These are phyloP conservation scores for Sycophaga agraensis DNA, from an alignment of 1,140 invertebrate genomes.

Conservation along the genomic window DNA sequence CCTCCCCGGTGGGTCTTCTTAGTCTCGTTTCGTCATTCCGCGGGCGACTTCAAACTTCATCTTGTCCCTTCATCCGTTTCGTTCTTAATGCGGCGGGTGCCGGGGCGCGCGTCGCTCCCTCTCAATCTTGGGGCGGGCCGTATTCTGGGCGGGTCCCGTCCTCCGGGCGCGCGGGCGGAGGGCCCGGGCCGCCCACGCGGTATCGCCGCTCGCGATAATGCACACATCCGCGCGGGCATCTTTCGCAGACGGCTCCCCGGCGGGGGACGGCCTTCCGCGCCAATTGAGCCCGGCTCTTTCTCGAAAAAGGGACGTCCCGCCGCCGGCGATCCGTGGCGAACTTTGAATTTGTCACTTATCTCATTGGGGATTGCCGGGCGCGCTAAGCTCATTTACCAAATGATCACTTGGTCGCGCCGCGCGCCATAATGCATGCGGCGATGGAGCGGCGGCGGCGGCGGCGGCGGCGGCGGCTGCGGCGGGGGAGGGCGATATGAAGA, in stretches of 20 bases:
- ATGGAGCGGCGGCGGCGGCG: too few species aligned
- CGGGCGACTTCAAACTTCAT: slow-evolving; percentile 13
- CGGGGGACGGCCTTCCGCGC: not conserved
- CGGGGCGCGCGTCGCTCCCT: slow-evolving; percentile 15
- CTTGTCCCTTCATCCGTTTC: slow-evolving; percentile 12
- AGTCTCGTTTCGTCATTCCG: not conserved
- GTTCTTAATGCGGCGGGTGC: not conserved
- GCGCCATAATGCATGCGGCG: slow-evolving; percentile 28
- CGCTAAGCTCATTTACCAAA: slow-evolving; percentile 28
- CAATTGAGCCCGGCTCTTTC: slow-evolving; percentile 11
- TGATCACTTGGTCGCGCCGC: slow-evolving; percentile 22
- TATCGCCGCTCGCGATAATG: slow-evolving; percentile 40
- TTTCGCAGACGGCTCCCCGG: slow-evolving; percentile 14
- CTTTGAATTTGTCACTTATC: slow-evolving; percentile 31
- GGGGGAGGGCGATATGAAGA: slow-evolving; percentile 29
- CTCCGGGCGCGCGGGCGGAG: not conserved
- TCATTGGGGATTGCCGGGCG: slow-evolving; percentile 26
- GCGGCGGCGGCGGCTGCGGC: too few species aligned
- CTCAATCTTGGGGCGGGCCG: slow-evolving; percentile 9
- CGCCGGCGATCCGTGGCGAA: slow-evolving; percentile 1
- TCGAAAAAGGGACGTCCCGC: slow-evolving; percentile 5
- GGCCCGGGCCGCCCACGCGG: slow-evolving; percentile 48
- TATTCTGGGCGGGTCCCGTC: not conserved
- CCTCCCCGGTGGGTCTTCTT: too few species aligned
- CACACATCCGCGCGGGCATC: slow-evolving; percentile 26